A percentile compares a stretch with the other conserved stretches of the same genome.
Evolutionary conservation across 2,797 vertebrate genomes (phyloP).

Genomic region (Nyctibius grandis): DNA sequence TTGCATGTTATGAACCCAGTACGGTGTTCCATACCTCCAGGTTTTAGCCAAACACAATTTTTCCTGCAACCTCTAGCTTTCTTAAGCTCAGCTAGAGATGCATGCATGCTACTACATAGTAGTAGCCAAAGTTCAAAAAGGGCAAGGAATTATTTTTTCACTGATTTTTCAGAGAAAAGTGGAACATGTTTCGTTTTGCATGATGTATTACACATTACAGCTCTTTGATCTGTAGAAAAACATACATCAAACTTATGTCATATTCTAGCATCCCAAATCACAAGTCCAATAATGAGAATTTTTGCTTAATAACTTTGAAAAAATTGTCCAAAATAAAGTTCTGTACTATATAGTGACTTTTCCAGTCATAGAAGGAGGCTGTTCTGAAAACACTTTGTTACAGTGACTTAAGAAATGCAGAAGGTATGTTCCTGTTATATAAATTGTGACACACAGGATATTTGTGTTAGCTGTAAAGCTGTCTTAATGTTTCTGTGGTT

Average conservation of each 20-base stretch:
- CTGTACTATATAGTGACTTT: background rate
- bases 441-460: background rate
- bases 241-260: background rate
- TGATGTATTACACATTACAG: background rate
- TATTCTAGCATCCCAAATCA: background rate
- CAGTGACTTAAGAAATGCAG: background rate
- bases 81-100: background rate
- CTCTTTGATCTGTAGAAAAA: background rate
- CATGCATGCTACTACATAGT: background rate
- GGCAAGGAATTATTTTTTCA: background rate
- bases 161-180: background rate
- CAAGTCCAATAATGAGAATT: background rate
- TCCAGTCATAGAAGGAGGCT: background rate
- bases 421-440: background rate
- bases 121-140: background rate
- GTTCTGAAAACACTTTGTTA: background rate
- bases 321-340: background rate
- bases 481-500: background rate
- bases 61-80: background rate
- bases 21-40: background rate
- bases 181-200: background rate
- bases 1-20: background rate
- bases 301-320: background rate
- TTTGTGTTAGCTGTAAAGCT: background rate
- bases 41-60: background rate